Evolutionary conservation across 2,888 invertebrate genomes (phyloP), one percentile per base, ranked within the genome.

Genomic region (Brenthis ino): DNA sequence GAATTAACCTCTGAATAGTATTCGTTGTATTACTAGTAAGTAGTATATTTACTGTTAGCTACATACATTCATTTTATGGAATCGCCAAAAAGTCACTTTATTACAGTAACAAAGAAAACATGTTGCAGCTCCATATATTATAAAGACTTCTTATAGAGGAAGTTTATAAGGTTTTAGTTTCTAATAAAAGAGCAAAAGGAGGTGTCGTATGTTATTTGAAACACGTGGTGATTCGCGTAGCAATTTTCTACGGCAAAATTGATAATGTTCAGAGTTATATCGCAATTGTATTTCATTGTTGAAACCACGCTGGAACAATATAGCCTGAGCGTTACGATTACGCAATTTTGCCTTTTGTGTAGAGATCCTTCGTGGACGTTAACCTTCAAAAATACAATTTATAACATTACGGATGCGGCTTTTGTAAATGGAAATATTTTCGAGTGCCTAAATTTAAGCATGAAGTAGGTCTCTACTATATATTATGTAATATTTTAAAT

Each of bases 191-290:
- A 20, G n/a, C 16, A 13, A 16, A 54, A 64, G 57, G 28, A 55
- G 24, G 33, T 16, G 67, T 50, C 37, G 14, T 20, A 56, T 24
- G 60, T 61, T 67, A 67, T 66, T 60, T 57, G 43, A 37, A 67
- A 67, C 54, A 50, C 55, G 47, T 54, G n/a, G 37, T 33, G 57
- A 61, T 65, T 65, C 28, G 43, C 54, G 28, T 51, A 69, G 65
- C 65, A 69, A 69, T 65, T 69, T 69, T 65, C 65, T 28, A 37
- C 20, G 53, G 57, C 51, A 57, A 68, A 64, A 64, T 68, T 64
- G 64, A 37, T 61, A 69, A 69, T 69, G 60, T 65, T 65, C 56
- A 11, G 43, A 16, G 47, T 68, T 68, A 55, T 51, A 55, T 50
- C 24, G 37, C 61, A 57, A 69, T 65, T 60, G 65, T 65, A 60